Evolutionary conservation across 2,888 invertebrate genomes (phyloP).

Genomic region (Cataglyphis livida): DNA sequence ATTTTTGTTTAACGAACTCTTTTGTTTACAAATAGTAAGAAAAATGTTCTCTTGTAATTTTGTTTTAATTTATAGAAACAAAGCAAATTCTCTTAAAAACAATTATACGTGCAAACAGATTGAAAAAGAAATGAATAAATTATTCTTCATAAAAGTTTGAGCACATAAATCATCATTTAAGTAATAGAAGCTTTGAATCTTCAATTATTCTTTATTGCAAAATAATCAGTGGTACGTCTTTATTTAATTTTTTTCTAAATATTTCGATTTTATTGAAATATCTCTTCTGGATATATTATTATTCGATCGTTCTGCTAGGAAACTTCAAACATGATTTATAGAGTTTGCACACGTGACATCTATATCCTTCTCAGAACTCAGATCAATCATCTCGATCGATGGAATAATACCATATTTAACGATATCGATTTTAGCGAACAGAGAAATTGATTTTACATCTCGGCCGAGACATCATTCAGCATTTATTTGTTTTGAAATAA

Average conservation of each 20-base stretch:
- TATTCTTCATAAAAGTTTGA: neutral
- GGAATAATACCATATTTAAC: neutral
- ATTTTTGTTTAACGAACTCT: neutral
- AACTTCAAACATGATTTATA: slow-evolving; percentile 7
- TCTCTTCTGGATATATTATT: neutral
- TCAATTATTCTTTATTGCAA: neutral
- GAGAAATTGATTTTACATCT: neutral
- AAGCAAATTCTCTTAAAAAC: neutral
- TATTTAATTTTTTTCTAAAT: neutral
- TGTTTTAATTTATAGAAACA: neutral
- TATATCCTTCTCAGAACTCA: neutral
- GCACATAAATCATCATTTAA: neutral
- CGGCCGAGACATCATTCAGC: neutral
- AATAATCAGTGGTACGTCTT: neutral
- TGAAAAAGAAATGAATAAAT: neutral
- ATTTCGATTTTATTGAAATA: neutral
- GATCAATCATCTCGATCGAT: neutral
- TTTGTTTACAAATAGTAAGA: neutral
- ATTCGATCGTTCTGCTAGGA: neutral
- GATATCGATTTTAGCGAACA: neutral
- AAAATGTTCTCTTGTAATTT: neutral
- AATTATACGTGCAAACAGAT: neutral
- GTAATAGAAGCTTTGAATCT: neutral
- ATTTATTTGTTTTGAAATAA: neutral
- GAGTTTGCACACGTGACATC: neutral